Evolutionary conservation across 2,797 vertebrate genomes (phyloP).

Genomic region (Dryobates pubescens): DNA sequence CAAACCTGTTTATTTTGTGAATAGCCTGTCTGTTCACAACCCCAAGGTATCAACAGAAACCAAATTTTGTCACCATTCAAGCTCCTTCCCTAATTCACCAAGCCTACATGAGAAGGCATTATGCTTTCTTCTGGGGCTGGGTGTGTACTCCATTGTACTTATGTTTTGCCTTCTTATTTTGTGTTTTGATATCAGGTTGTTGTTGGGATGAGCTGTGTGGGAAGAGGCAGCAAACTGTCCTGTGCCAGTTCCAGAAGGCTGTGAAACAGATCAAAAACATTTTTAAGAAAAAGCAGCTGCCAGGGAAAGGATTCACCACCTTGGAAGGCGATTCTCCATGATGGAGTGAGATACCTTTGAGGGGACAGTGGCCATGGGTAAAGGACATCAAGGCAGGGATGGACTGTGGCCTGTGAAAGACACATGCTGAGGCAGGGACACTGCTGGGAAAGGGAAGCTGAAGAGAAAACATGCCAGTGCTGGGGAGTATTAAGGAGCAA

Average conservation of each 20-base stretch:
- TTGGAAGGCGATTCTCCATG: not conserved
- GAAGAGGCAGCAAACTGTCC: not conserved
- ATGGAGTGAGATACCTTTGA: accelerated
- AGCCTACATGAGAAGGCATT: not conserved
- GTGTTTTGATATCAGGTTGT: not conserved
- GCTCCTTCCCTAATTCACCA: not conserved
- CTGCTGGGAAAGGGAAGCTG: accelerated
- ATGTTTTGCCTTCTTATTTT: not conserved
- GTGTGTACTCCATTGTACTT: accelerated
- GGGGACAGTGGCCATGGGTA: not conserved
- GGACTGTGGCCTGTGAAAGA: not conserved
- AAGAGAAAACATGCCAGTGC: accelerated
- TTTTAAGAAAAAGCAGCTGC: not conserved
- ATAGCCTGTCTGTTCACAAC: slow-evolving; percentile 29
- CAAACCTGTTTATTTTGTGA: slow-evolving; percentile 26
- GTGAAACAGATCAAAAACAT: not conserved
- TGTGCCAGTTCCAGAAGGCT: accelerated
- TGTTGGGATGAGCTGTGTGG: not conserved
- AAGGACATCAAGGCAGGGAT: not conserved
- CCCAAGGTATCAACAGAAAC: not conserved
- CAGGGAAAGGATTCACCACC: not conserved
- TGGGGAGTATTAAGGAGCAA: not conserved
- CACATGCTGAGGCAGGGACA: not conserved
- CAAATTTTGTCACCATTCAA: slow-evolving; percentile 1
- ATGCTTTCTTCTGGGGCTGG: not conserved